Evolutionary conservation across 2,888 invertebrate genomes (phyloP).

Genomic region (Leptinotarsa peninsularis): DNA sequence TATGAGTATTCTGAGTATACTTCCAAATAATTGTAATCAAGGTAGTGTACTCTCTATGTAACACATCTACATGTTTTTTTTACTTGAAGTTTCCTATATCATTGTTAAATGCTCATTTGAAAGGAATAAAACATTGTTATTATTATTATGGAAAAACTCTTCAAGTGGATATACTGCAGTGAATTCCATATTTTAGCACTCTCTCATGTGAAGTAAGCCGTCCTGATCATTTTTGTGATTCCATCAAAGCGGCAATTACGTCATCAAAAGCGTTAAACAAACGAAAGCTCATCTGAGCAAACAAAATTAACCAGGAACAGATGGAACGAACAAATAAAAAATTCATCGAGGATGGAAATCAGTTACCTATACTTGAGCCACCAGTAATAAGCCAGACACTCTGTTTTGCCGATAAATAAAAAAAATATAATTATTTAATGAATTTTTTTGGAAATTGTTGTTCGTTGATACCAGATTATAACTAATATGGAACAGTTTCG

Average conservation of each 20-base stretch:
- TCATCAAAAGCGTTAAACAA: slow-evolving; percentile 30
- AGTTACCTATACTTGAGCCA: neutral
- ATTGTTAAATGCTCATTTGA: too few relatives aligned
- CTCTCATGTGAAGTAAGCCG: neutral
- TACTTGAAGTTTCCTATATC: too few relatives aligned
- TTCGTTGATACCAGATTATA: too few relatives aligned
- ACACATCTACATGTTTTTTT: too few relatives aligned
- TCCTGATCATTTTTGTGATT: neutral
- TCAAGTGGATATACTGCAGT: neutral
- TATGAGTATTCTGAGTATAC: too few relatives aligned
- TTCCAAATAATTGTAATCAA: too few relatives aligned
- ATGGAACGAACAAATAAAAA: slow-evolving; percentile 13
- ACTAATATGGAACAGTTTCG: too few relatives aligned
- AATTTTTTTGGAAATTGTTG: too few relatives aligned
- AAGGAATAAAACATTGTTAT: too few relatives aligned
- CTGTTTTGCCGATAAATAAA: neutral
- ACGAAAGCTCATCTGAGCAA: slow-evolving; percentile 14
- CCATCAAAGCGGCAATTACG: slow-evolving; percentile 28
- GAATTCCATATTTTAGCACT: neutral
- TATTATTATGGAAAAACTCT: neutral
- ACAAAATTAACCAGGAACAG: slow-evolving; percentile 2
- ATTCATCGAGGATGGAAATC: neutral
- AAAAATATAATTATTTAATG: neutral
- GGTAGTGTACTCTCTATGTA: too few relatives aligned
- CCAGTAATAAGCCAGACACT: neutral